These are phyloP conservation scores for Neoaliturus tenellus DNA, from an alignment of 2,888 invertebrate genomes.

Conservation along the genomic window DNA sequence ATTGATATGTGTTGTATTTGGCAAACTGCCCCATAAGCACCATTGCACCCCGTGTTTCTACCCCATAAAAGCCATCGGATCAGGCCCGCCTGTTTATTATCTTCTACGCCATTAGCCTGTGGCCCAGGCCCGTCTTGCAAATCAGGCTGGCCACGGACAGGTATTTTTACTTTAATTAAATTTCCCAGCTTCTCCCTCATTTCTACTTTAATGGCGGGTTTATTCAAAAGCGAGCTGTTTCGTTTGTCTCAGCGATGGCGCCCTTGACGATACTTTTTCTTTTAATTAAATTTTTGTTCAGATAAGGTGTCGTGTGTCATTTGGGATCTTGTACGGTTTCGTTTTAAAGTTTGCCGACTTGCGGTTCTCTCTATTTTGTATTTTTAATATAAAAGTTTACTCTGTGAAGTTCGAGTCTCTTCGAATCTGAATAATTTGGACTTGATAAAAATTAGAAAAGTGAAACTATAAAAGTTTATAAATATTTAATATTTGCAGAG, in stretches of 20 bases:
- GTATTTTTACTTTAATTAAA: constrained; percentile 52
- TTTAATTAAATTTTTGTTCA: constrained; percentile 52
- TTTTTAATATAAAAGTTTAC: background rate
- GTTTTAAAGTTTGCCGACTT: constrained; percentile 36
- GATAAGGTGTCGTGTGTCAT: constrained; percentile 27
- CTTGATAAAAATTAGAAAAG: no score
- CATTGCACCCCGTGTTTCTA: constrained; percentile 16
- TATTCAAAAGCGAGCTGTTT: constrained; percentile 39
- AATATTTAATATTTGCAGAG: no score
- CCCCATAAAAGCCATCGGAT: constrained; percentile 44
- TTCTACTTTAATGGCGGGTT: constrained; percentile 45
- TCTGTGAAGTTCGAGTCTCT: no score
- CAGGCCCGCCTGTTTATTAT: constrained; percentile 12
- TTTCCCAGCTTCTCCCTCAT: constrained; percentile 24
- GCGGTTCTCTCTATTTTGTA: background rate
- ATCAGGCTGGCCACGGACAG: constrained; percentile 42
- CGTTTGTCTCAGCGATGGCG: constrained; percentile 24
- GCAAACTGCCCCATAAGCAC: background rate
- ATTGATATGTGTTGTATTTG: no score
- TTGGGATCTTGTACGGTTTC: constrained; percentile 25
- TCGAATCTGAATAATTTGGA: no score
- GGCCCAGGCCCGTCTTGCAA: constrained; percentile 11
- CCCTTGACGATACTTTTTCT: constrained; percentile 47
- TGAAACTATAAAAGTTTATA: no score
- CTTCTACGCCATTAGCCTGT: constrained; percentile 11